These are phyloP conservation scores for Holocentrus rufus DNA, from an alignment of 2,797 vertebrate genomes.

Conservation along the genomic window DNA sequence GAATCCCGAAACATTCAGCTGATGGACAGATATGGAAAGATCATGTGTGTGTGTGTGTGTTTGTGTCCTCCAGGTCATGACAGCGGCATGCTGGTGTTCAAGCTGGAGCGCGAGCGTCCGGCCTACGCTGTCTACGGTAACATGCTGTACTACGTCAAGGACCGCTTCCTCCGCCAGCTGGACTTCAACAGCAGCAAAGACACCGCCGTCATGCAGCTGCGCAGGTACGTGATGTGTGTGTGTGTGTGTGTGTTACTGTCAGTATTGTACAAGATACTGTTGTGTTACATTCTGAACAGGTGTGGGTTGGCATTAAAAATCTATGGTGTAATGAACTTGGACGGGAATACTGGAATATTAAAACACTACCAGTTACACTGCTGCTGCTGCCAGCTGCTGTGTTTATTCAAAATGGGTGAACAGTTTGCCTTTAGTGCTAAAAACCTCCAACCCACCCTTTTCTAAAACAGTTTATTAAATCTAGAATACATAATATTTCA, in stretches of 20 bases:
- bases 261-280: not conserved
- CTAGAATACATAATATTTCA: no score
- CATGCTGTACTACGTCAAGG: conserved; percentile 94
- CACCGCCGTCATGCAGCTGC: conserved; percentile 95
- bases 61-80: conserved; percentile 86
- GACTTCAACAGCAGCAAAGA: conserved; percentile 98
- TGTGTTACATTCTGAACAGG: not conserved
- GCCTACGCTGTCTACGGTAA: conserved; percentile 95
- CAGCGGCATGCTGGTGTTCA: conserved; percentile 98
- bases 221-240: conserved; percentile 86
- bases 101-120: conserved; percentile 93
- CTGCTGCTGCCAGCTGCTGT: no score
- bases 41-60: not conserved
- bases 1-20: no score
- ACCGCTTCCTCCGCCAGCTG: conserved; percentile 94
- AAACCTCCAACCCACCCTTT: no score
- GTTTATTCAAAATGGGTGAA: no score
- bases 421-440: no score
- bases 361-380: no score
- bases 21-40: no score
- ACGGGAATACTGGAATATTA: no score
- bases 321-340: not conserved
- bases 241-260: not conserved
- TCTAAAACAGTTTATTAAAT: no score
- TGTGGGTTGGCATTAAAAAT: not conserved